These are phyloP conservation scores for Silurus lanzhouensis DNA, from an alignment of 2,797 vertebrate genomes.

Conservation along the genomic window DNA sequence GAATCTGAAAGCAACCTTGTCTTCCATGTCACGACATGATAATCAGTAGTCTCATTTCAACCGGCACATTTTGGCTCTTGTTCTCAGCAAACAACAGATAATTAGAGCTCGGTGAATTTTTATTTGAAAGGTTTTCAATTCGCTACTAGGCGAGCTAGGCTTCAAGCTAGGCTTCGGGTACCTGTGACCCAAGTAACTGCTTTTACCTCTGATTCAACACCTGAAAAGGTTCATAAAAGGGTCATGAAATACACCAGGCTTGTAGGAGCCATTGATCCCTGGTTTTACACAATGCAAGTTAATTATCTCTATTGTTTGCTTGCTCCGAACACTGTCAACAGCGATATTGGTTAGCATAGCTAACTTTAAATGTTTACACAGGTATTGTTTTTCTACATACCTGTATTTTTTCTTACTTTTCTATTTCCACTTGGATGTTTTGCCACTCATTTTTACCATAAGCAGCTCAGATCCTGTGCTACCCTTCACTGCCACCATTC, in stretches of 20 bases:
- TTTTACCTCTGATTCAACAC: neutral
- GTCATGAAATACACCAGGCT: neutral
- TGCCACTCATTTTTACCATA: neutral
- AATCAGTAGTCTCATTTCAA: constrained; percentile 27
- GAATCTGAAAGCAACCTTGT: constrained; percentile 14
- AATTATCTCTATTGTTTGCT: neutral
- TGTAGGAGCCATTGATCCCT: neutral
- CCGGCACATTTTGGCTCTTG: neutral
- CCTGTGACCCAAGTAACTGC: no score
- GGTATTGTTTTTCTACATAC: neutral
- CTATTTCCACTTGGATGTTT: neutral
- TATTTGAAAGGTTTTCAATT: neutral
- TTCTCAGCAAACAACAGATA: neutral
- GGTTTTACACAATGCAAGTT: neutral
- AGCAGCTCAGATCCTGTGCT: neutral
- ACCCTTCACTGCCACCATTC: no score
- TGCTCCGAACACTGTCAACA: neutral
- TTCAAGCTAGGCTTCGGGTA: neutral
- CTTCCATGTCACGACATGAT: constrained; percentile 23
- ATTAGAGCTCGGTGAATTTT: neutral
- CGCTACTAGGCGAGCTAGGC: no score
- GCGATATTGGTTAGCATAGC: neutral
- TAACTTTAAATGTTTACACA: neutral
- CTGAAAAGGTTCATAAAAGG: neutral
- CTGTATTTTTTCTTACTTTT: neutral